Base-by-base conservation (phyloP, 2,113 vertebrate genomes). In the Salvator merianae region DNA sequence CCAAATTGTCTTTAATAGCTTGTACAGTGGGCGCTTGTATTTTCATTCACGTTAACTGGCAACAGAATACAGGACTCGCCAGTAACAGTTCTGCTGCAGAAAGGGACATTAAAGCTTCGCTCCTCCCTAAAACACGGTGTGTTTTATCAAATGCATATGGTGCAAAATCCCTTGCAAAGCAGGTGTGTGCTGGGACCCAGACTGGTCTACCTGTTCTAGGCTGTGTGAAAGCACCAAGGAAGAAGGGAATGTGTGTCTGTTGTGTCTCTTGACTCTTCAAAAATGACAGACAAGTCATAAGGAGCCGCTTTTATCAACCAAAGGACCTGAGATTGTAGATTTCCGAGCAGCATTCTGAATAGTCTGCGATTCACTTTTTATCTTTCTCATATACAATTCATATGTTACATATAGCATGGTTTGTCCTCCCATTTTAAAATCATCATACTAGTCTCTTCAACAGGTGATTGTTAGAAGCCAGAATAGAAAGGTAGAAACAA, bases 401-500 rank as follows among this genome's bases (percentile, higher is more conserved):
- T 38, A 30, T 34, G 24, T 83, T 74, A 66, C 26, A 65, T 47
- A 43, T 9, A 28, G 50, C 75, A 9, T 4, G 5, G 5, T 50
- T 53, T 6, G 62, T 72, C 40, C 38, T 79, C 3, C 70, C 9
- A 32, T 65, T 62, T 43, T 81, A 81, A 71, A 84, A 69, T 68
- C 8, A 8, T 69, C 83, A 63, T 32, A 65, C 5, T 65, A 68
- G 69, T 26, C 32, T 81, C 55, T 24, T 72, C 5, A n/a, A 78
- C 5, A 89, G 78, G 47, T 40, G n/a, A 75, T 75, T 79, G 16
- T 73, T 85, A 76, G 0, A 0, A 79, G 76, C 81, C 65, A 53
- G 70, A 81, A 40, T 79, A 84, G 47, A 84, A 71, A 88, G 91
- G 88, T 74, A 87, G 75, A 79, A 85, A n/a, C 13, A 79, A 12